Conservation (phyloP, 2,113 vertebrate genomes). For the Phodopus roborovskii region DNA sequence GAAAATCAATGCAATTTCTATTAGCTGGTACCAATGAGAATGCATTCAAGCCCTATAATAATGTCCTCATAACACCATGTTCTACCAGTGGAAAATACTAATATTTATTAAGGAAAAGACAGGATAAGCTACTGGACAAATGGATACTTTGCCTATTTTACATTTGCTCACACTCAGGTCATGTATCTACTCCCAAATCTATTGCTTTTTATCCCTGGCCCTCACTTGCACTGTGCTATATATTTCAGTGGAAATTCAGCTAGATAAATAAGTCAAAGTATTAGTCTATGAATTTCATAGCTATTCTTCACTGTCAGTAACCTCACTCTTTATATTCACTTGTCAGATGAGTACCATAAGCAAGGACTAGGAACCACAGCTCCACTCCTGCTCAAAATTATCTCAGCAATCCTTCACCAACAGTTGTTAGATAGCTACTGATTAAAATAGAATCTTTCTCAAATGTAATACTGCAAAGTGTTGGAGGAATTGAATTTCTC, state of each 20-base stretch:
- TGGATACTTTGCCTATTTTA: conserved; percentile 59
- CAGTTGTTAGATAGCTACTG: conserved; percentile 41
- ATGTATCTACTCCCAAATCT: conserved; percentile 48
- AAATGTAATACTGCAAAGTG: conserved; percentile 28
- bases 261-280: conserved; percentile 77
- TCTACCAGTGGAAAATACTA: not conserved
- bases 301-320: conserved; percentile 65
- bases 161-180: conserved; percentile 60
- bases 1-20: conserved; percentile 40
- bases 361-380: conserved; percentile 13
- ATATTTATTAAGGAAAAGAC: conserved; percentile 1
- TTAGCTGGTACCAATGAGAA: conserved; percentile 5
- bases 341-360: conserved; percentile 66
- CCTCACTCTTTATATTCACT: conserved; percentile 65
- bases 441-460: conserved; percentile 17
- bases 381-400: not conserved
- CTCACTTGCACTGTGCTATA: conserved; percentile 70
- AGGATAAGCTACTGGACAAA: not conserved
- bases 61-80: not conserved
- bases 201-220: conserved; percentile 71
- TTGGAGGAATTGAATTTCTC: conserved; percentile 42
- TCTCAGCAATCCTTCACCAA: conserved; percentile 51
- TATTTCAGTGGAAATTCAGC: conserved; percentile 74
- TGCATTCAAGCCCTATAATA: not conserved
- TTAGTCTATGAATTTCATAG: conserved; percentile 68